Conservation (phyloP, 2,113 vertebrate genomes). For the Hemiprocne comata region DNA sequence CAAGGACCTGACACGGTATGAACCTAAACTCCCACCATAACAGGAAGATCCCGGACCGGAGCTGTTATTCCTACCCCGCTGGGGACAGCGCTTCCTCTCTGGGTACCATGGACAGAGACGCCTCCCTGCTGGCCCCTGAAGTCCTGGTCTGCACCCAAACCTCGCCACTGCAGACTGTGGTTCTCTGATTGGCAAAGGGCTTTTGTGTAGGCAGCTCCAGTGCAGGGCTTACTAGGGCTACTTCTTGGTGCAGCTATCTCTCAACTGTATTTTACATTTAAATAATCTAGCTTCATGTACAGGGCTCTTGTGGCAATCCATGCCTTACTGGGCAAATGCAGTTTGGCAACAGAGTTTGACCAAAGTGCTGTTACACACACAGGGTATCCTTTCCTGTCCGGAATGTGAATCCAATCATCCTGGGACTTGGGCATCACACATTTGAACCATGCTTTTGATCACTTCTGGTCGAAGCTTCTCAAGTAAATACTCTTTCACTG, state of each 20-base stretch:
- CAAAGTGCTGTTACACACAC: neutral
- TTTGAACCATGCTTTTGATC: neutral
- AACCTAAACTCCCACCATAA: neutral
- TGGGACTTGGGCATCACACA: neutral
- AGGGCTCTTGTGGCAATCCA: neutral
- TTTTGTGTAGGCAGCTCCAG: neutral
- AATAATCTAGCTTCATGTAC: neutral
- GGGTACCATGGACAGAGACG: constrained; percentile 56
- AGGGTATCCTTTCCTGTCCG: neutral
- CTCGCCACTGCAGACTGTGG: neutral
- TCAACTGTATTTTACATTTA: neutral
- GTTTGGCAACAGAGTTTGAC: neutral
- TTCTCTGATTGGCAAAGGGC: neutral
- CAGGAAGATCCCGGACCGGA: rapidly evolving
- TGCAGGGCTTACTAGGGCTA: neutral
- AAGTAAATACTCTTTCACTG: neutral
- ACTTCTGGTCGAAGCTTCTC: neutral
- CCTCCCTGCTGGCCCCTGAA: neutral
- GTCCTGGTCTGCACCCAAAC: neutral
- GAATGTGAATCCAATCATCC: neutral
- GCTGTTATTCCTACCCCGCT: rapidly evolving
- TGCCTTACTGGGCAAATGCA: neutral
- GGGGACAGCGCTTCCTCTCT: rapidly evolving
- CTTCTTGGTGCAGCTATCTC: neutral
- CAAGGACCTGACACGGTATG: neutral